Evolutionary conservation across 2,888 invertebrate species (phyloP).

Genomic region (Smittia sp.): DNA sequence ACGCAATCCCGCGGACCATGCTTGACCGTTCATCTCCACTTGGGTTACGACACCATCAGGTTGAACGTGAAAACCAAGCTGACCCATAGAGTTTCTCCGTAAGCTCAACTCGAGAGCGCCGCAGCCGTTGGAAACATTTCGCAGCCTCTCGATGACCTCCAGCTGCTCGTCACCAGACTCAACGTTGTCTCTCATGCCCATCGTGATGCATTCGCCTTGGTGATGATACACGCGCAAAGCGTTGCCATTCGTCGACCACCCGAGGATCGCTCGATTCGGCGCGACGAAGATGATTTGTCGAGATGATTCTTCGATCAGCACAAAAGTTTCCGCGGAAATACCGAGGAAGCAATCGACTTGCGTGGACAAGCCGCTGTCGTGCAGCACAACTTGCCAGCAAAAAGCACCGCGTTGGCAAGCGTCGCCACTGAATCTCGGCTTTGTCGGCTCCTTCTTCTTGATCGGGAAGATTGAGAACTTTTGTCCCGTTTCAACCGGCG

Average conservation of each 20-base stretch:
- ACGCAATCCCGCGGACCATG: slow-evolving; percentile 75
- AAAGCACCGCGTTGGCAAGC: slow-evolving; percentile 72
- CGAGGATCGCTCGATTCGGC: slow-evolving; percentile 76
- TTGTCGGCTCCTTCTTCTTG: slow-evolving; percentile 73
- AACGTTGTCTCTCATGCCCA: slow-evolving; percentile 69
- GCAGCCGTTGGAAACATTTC: slow-evolving; percentile 74
- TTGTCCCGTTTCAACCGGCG: slow-evolving; percentile 77
- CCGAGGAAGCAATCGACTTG: slow-evolving; percentile 78
- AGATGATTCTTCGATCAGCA: slow-evolving; percentile 78
- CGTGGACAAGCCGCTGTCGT: slow-evolving; percentile 64
- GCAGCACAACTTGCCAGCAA: slow-evolving; percentile 76
- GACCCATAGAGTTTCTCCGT: slow-evolving; percentile 76
- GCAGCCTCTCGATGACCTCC: slow-evolving; percentile 77
- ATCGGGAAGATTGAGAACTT: slow-evolving; percentile 75
- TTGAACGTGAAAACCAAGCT: slow-evolving; percentile 87
- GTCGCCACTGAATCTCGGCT: slow-evolving; percentile 72
- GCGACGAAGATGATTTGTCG: slow-evolving; percentile 82
- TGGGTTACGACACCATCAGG: slow-evolving; percentile 92
- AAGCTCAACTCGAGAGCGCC: slow-evolving; percentile 77
- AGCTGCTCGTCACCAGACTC: slow-evolving; percentile 64
- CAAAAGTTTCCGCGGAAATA: slow-evolving; percentile 81
- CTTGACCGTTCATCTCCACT: slow-evolving; percentile 49
- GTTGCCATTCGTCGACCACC: slow-evolving; percentile 57
- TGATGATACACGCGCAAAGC: slow-evolving; percentile 84
- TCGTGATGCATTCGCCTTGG: slow-evolving; percentile 86